A percentile compares a stretch with the other conserved stretches of the same genome.
These are phyloP conservation scores for Halcyon leucocephala DNA, from an alignment of 2,797 vertebrate genomes.

Conservation along the genomic window DNA sequence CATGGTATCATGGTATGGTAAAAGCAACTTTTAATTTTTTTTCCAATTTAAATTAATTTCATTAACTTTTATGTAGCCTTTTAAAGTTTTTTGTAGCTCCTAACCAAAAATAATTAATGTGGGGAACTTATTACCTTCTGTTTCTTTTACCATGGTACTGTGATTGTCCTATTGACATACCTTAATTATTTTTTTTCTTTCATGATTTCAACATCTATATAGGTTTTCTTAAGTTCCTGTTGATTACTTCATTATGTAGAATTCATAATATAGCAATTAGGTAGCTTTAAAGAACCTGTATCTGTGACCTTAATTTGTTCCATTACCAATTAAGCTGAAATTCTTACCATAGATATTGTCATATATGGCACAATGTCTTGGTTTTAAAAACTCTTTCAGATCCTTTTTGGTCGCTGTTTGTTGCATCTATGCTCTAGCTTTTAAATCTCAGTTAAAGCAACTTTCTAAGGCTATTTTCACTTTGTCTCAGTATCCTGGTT, in stretches of 20 bases:
- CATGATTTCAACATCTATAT: neutral
- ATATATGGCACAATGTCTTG: neutral
- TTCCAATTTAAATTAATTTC: accelerated
- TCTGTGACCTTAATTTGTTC: neutral
- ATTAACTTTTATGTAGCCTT: neutral
- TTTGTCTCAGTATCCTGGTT: neutral
- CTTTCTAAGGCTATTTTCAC: neutral
- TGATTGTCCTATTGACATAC: neutral
- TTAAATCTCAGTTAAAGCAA: neutral
- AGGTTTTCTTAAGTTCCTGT: neutral
- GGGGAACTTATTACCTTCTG: neutral
- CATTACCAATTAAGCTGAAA: neutral
- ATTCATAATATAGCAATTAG: neutral
- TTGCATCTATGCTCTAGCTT: neutral
- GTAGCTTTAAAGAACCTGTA: neutral
- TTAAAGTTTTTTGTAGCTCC: neutral
- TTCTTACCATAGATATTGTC: neutral
- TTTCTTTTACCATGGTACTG: neutral
- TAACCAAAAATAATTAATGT: neutral
- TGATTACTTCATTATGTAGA: neutral
- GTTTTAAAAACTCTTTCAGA: neutral
- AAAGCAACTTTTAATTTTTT: neutral
- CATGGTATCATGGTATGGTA: neutral
- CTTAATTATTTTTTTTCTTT: neutral
- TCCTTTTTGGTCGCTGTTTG: neutral